Percentiles rank a stretch among this genome's conserved stretches.
phyloP scores from a whole-genome alignment of 2,888 invertebrate species.

The Eupithecia exiguata region DNA sequence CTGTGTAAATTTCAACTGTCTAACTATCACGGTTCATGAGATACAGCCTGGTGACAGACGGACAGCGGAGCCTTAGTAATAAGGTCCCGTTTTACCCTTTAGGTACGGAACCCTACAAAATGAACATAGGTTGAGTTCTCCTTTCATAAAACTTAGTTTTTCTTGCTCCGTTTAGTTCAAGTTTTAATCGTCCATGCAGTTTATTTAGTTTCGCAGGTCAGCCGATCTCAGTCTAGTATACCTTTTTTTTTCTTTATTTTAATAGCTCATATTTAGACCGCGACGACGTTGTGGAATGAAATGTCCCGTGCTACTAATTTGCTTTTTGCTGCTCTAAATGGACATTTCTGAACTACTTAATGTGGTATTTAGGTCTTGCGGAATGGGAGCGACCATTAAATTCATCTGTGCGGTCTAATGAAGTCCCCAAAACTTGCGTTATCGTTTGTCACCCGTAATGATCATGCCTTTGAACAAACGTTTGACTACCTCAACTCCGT shows the following conservation, averaged over 20 bases:
- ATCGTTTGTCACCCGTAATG: constrained; percentile 58
- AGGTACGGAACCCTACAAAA: constrained; percentile 33
- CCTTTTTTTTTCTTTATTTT: too few relatives aligned
- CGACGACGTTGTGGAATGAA: constrained; percentile 16
- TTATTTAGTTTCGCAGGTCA: constrained; percentile 40
- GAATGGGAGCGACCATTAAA: constrained; percentile 54
- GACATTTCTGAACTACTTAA: constrained; percentile 23
- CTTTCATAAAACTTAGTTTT: constrained; percentile 38
- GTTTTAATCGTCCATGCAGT: constrained; percentile 34
- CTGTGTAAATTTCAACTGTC: too few relatives aligned
- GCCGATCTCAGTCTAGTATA: constrained; percentile 24
- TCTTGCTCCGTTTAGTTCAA: constrained; percentile 36
- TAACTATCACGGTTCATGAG: too few relatives aligned
- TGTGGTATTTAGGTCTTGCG: constrained; percentile 47
- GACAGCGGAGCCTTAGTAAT: too few relatives aligned
- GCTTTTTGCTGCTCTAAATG: constrained; percentile 29
- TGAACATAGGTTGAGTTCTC: constrained; percentile 35
- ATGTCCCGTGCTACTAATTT: constrained; percentile 21
- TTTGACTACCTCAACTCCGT: constrained; percentile 42
- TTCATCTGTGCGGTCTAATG: constrained; percentile 54
- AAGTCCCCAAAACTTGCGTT: constrained; percentile 54
- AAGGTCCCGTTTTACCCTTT: too few relatives aligned
- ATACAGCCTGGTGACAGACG: too few relatives aligned
- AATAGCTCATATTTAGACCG: constrained; percentile 24
- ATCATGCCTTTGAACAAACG: constrained; percentile 49